These are phyloP conservation scores for Cebidichthys violaceus DNA, from an alignment of 2,113 vertebrate species.

Conservation along the genomic window DNA sequence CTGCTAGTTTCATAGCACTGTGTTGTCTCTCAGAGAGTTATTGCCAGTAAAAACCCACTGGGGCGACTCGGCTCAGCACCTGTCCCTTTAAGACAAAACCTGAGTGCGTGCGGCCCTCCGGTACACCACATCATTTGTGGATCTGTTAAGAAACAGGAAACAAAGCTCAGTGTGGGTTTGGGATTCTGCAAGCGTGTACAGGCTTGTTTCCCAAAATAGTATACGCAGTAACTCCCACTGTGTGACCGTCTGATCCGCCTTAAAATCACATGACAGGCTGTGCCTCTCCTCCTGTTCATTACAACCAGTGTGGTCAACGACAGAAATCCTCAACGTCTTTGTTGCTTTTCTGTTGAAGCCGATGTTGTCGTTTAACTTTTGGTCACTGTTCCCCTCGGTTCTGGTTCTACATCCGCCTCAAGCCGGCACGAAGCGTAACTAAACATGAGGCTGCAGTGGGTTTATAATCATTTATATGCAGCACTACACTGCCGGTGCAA, in stretches of 20 bases:
- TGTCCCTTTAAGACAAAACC: not conserved
- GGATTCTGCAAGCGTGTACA: not conserved
- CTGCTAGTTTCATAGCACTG: not conserved
- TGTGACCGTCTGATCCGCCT: slow-evolving; percentile 13
- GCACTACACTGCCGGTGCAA: not conserved
- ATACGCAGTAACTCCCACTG: slow-evolving; percentile 13
- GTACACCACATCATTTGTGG: not conserved
- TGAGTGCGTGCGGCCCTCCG: not conserved
- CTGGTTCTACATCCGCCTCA: not conserved
- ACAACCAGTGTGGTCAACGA: too few species aligned
- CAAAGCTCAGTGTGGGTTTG: not conserved
- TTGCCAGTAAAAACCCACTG: not conserved
- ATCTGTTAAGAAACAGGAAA: not conserved
- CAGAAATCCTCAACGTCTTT: not conserved
- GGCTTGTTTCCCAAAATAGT: slow-evolving; percentile 20
- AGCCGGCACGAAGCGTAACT: slow-evolving; percentile 22
- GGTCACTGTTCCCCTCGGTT: not conserved
- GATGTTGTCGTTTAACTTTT: not conserved
- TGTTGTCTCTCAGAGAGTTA: slow-evolving; percentile 6
- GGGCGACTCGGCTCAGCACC: not conserved
- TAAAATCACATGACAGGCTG: not conserved
- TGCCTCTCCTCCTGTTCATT: not conserved
- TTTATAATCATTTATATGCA: slow-evolving; percentile 12
- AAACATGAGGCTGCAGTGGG: slow-evolving; percentile 24
- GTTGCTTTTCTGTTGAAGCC: not conserved